phyloP scores from a whole-genome alignment of 2,113 vertebrate genomes.

The Megaleporinus macrocephalus region DNA sequence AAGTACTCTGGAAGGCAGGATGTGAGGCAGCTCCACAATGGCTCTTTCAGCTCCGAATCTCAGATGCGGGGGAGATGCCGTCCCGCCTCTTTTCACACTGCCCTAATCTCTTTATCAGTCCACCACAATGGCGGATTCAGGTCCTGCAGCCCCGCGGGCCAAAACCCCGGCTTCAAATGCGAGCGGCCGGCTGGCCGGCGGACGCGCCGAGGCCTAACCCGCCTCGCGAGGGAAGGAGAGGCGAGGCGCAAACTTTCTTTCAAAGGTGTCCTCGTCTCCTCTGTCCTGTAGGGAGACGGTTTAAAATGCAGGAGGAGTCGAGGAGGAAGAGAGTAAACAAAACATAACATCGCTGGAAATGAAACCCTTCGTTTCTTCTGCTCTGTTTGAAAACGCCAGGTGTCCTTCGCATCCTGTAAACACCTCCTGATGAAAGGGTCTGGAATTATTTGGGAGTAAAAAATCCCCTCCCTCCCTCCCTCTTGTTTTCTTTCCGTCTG shows the following conservation, averaged over 20 bases:
- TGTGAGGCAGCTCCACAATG: constrained; percentile 91
- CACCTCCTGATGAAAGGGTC: neutral
- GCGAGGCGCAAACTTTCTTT: constrained; percentile 51
- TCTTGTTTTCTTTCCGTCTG: neutral
- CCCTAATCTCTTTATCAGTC: constrained; percentile 89
- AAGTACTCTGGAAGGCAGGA: constrained; percentile 88
- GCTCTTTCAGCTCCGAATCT: constrained; percentile 86
- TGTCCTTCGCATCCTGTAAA: neutral
- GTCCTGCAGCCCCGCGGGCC: constrained; percentile 66
- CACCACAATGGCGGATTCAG: constrained; percentile 89
- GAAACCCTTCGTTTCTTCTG: neutral
- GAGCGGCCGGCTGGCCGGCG: constrained; percentile 58
- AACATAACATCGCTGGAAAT: neutral
- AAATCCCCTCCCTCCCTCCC: too few species aligned
- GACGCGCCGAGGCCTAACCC: constrained; percentile 66
- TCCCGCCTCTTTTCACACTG: constrained; percentile 85
- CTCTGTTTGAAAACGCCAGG: neutral
- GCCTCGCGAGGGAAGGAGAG: constrained; percentile 46
- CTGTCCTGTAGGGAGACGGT: neutral
- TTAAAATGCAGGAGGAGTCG: neutral
- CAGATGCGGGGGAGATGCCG: constrained; percentile 86
- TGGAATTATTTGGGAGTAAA: too few species aligned
- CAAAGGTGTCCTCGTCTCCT: constrained; percentile 23
- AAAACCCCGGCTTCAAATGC: constrained; percentile 74
- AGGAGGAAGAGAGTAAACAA: constrained; percentile 9